These are phyloP conservation scores for Stratiomys singularior DNA, from an alignment of 2,888 invertebrate species.

Conservation along the genomic window DNA sequence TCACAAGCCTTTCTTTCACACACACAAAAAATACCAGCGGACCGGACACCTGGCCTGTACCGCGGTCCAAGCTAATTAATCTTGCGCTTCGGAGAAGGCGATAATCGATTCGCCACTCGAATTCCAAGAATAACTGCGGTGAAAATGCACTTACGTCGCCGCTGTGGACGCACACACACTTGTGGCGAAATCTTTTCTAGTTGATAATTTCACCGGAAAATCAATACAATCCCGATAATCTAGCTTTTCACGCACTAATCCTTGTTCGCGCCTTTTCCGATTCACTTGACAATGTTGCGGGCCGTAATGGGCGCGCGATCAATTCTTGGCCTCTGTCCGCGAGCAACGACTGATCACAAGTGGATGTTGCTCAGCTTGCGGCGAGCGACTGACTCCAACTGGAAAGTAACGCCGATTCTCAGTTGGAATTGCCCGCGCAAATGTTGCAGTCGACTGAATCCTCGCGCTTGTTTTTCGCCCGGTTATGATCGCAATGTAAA, in stretches of 20 bases:
- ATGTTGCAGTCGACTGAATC: not conserved
- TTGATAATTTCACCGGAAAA: no score
- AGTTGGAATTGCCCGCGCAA: not conserved
- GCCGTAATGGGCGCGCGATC: no score
- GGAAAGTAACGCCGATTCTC: slow-evolving; percentile 14
- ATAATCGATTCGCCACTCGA: not conserved
- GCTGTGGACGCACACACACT: not conserved
- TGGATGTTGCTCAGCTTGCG: not conserved
- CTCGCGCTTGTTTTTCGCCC: not conserved
- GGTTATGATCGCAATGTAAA: not conserved
- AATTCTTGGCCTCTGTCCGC: not conserved
- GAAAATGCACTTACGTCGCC: not conserved
- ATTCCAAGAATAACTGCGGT: not conserved
- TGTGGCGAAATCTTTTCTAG: no score
- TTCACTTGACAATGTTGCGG: no score
- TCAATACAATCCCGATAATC: no score
- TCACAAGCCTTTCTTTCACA: not conserved
- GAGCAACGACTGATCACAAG: not conserved
- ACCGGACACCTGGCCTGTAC: slow-evolving; percentile 17
- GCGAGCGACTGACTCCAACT: not conserved
- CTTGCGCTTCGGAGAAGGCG: no score
- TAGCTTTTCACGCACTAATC: not conserved
- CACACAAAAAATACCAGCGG: slow-evolving; percentile 6
- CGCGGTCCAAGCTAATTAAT: not conserved
- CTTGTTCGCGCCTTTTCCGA: not conserved